These are phyloP conservation scores for Myotis lucifugus DNA, from an alignment of 2,113 vertebrate genomes.

Conservation along the genomic window DNA sequence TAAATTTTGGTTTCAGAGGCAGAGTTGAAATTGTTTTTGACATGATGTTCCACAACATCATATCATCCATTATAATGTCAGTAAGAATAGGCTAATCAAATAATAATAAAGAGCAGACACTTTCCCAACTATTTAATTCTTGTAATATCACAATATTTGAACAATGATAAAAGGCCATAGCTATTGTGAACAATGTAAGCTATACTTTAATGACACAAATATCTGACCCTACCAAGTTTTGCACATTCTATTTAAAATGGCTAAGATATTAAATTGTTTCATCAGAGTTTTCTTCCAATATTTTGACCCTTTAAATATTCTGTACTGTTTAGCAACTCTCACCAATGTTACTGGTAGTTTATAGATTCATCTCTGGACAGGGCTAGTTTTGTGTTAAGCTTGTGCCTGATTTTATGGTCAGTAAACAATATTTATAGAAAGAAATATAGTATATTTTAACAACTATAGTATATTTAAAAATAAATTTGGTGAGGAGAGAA, in stretches of 20 bases:
- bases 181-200: conserved; percentile 44
- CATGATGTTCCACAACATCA: conserved; percentile 53
- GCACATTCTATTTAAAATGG: conserved; percentile 49
- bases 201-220: conserved; percentile 57
- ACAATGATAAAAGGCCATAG: conserved; percentile 39
- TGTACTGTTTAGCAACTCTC: neutral
- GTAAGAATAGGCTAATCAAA: conserved; percentile 68
- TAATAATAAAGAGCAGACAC: conserved; percentile 62
- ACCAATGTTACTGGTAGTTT: neutral
- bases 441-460: neutral
- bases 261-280: neutral
- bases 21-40: conserved; percentile 47
- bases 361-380: neutral
- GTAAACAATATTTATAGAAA: neutral
- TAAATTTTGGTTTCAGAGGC: conserved; percentile 39
- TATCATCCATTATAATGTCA: conserved; percentile 68
- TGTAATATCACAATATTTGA: conserved; percentile 64
- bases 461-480: neutral
- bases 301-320: neutral
- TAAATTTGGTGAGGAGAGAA: neutral
- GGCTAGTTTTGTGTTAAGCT: neutral
- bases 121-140: conserved; percentile 62
- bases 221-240: conserved; percentile 22
- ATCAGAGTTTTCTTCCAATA: neutral
- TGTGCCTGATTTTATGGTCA: conserved; percentile 26